phyloP scores from a whole-genome alignment of 1,140 invertebrate genomes.

The Cyclargus thomasi region DNA sequence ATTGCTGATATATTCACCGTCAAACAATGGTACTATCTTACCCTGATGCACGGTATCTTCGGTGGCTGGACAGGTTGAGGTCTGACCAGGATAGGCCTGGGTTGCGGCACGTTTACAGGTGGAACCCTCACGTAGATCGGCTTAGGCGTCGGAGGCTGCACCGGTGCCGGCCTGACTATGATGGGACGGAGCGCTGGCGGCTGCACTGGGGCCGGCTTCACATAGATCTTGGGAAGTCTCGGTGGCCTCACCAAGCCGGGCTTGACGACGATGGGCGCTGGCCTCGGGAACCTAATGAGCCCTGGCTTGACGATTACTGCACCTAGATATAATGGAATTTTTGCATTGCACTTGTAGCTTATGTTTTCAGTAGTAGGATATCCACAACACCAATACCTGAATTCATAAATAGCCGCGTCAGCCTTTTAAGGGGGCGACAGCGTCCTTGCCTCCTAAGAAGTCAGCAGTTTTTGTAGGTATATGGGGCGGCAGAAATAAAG shows the following conservation, averaged over 20 bases:
- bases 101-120: neutral
- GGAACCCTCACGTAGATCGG: slow-evolving; percentile 21
- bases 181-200: slow-evolving; percentile 39
- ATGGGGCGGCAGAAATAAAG: too few relatives aligned
- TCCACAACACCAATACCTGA: too few relatives aligned
- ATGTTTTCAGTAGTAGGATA: neutral
- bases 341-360: too few relatives aligned
- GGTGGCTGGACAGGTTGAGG: slow-evolving; percentile 30
- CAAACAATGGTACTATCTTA: neutral
- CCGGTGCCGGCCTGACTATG: slow-evolving; percentile 34
- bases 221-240: slow-evolving; percentile 31
- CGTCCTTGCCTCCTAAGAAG: too few relatives aligned
- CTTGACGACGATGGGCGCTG: slow-evolving; percentile 36
- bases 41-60: slow-evolving; percentile 24
- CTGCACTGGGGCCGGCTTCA: slow-evolving; percentile 37
- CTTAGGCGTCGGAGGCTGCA: slow-evolving; percentile 27
- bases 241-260: slow-evolving; percentile 38
- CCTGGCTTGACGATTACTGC: slow-evolving; percentile 48
- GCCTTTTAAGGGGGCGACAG: too few relatives aligned
- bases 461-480: too few relatives aligned
- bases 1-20: neutral
- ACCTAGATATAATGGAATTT: slow-evolving; percentile 18
- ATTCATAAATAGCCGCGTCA: too few relatives aligned
- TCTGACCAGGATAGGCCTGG: slow-evolving; percentile 21
- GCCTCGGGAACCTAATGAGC: slow-evolving; percentile 33